Percentiles rank a stretch among this genome's conserved stretches.
Evolutionary conservation across 2,888 invertebrate genomes (phyloP).

Genomic region (Gerosis bhagava): DNA sequence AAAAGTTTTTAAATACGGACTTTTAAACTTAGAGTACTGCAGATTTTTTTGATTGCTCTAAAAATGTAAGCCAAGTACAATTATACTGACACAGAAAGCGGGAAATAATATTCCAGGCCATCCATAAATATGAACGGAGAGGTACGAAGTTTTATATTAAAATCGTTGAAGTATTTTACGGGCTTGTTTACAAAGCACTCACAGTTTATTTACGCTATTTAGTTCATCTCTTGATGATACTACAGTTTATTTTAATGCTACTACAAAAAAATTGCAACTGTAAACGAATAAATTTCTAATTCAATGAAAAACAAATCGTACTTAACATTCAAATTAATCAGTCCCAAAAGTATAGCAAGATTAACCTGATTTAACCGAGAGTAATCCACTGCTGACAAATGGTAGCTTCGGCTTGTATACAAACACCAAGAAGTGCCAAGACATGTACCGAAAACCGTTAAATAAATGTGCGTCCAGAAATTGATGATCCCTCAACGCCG

Average conservation of each 20-base stretch:
- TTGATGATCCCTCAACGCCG: constrained; percentile 38
- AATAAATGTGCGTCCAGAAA: constrained; percentile 46
- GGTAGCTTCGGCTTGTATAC: background rate
- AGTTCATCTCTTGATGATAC: no score
- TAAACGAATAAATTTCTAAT: no score
- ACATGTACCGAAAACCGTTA: constrained; percentile 46
- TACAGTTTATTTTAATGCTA: no score
- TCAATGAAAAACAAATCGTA: no score
- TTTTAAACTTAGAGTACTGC: constrained; percentile 19
- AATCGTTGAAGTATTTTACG: constrained; percentile 2
- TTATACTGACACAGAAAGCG: constrained; percentile 20
- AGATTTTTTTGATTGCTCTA: constrained; percentile 19
- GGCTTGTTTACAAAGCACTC: background rate
- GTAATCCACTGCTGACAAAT: constrained; percentile 42
- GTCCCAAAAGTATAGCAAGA: background rate
- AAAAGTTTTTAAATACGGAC: constrained; percentile 18
- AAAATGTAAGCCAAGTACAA: constrained; percentile 23
- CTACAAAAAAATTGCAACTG: no score
- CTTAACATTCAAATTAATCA: constrained; percentile 1
- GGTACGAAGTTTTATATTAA: constrained; percentile 8
- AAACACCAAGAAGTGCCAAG: constrained; percentile 27
- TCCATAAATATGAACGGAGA: constrained; percentile 14
- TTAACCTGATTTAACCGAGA: background rate
- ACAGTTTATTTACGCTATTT: no score
- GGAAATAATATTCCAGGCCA: constrained; percentile 10